Conservation (phyloP, 2,797 vertebrate genomes). For the Astyanax mexicanus region DNA sequence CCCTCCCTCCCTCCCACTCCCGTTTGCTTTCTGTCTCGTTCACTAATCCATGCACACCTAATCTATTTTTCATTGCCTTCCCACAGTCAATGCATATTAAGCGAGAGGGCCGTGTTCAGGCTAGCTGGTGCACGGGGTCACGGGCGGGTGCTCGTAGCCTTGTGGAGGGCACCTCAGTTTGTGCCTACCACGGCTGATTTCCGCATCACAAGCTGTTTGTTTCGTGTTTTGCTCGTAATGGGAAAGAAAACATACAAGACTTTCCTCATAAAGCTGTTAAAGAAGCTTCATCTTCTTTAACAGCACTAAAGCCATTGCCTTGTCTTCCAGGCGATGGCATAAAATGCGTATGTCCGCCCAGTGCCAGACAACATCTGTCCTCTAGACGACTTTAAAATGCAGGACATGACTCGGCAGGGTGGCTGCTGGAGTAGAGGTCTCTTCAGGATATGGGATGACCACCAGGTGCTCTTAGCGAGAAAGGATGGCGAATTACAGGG, state of each 20-base stretch:
- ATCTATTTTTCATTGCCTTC: slow-evolving; percentile 61
- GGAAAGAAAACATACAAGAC: slow-evolving; percentile 1
- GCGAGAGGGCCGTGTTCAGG: slow-evolving; percentile 37
- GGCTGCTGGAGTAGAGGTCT: background rate
- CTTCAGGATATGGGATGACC: slow-evolving; percentile 31
- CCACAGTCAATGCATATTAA: slow-evolving; percentile 51
- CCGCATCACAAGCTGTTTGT: background rate
- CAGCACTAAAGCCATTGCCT: background rate
- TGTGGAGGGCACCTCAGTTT: background rate
- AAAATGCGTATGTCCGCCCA: background rate
- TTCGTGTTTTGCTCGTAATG: background rate
- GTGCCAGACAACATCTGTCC: background rate
- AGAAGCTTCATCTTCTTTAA: slow-evolving; percentile 4
- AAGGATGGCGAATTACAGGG: background rate
- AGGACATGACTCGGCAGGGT: background rate
- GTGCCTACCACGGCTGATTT: background rate
- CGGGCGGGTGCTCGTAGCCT: background rate
- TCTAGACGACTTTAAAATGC: slow-evolving; percentile 25
- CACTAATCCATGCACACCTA: slow-evolving; percentile 22
- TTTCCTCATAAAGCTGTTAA: slow-evolving; percentile 1
- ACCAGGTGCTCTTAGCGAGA: background rate
- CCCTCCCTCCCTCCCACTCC: slow-evolving; percentile 18
- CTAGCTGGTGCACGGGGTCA: slow-evolving; percentile 31
- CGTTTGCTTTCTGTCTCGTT: slow-evolving; percentile 40
- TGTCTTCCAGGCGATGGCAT: background rate